These are phyloP conservation scores for Setipinna tenuifilis DNA, from an alignment of 2,797 vertebrate genomes.

Conservation along the genomic window DNA sequence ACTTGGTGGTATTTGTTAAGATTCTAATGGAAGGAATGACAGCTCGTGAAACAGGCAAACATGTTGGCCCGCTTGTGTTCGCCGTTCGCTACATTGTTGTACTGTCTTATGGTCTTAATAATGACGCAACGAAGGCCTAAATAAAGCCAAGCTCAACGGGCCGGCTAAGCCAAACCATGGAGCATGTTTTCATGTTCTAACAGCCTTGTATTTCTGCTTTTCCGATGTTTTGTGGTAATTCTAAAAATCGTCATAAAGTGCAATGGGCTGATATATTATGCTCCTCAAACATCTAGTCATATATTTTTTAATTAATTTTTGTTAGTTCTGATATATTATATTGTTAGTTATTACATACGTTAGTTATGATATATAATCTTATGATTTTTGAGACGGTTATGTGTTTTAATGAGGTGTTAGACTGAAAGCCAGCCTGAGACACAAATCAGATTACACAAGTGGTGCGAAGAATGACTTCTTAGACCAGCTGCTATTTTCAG, in stretches of 20 bases:
- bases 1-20: conserved; percentile 57
- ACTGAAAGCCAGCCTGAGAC: conserved; percentile 49
- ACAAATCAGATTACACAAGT: conserved; percentile 45
- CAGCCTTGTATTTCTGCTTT: background rate
- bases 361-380: background rate
- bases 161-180: background rate
- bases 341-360: background rate
- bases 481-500: conserved; percentile 56
- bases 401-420: conserved; percentile 57
- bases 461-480: background rate
- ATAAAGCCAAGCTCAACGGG: background rate
- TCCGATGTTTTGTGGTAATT: background rate
- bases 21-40: conserved; percentile 45
- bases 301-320: too few species aligned
- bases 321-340: too few species aligned
- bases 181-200: background rate
- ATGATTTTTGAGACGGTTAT: conserved; percentile 32
- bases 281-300: too few species aligned
- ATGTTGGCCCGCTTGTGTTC: conserved; percentile 38
- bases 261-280: background rate
- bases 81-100: conserved; percentile 32
- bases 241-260: background rate
- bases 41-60: conserved; percentile 22
- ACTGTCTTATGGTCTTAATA: background rate
- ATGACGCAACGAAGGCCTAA: background rate